Evolutionary conservation across 2,888 invertebrate genomes (phyloP).

Genomic region (Lycocerus yunnanus): DNA sequence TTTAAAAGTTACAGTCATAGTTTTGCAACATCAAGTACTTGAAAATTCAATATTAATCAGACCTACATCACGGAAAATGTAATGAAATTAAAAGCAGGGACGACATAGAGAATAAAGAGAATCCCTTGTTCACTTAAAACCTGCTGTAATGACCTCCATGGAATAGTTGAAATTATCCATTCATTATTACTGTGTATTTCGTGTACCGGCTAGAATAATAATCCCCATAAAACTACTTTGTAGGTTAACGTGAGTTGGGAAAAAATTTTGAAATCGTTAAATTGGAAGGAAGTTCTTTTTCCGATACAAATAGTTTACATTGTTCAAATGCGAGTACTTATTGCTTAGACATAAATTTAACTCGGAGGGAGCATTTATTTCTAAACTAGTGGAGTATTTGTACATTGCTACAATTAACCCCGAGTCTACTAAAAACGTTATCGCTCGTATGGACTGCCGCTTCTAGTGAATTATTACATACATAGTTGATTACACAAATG

Average conservation of each 20-base stretch:
- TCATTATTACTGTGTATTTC: background rate
- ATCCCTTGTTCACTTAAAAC: conserved; percentile 8
- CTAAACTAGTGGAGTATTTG: conserved; percentile 21
- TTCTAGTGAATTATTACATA: conserved; percentile 42
- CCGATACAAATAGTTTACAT: background rate
- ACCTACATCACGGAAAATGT: conserved; percentile 44
- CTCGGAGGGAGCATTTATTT: conserved; percentile 12
- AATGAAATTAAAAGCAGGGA: conserved; percentile 36
- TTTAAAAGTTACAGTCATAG: conserved; percentile 46
- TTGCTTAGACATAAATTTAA: conserved; percentile 5
- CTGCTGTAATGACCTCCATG: background rate
- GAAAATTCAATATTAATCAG: conserved; percentile 47
- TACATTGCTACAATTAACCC: conserved; percentile 42
- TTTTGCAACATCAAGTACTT: conserved; percentile 45
- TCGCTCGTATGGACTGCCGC: conserved; percentile 40
- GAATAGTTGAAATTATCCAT: conserved; percentile 1
- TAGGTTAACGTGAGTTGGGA: background rate
- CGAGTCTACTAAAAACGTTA: conserved; percentile 45
- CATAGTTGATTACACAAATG: conserved; percentile 43
- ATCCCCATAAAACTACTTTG: background rate
- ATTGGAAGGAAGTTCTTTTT: background rate
- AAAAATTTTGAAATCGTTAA: background rate
- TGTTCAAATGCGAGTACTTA: background rate
- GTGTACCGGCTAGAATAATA: background rate
- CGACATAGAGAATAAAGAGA: conserved; percentile 10